Percentiles rank a stretch among this genome's conserved stretches.
Conservation (phyloP, 2,888 invertebrate species). For the Meteorus cinctellus region DNA sequence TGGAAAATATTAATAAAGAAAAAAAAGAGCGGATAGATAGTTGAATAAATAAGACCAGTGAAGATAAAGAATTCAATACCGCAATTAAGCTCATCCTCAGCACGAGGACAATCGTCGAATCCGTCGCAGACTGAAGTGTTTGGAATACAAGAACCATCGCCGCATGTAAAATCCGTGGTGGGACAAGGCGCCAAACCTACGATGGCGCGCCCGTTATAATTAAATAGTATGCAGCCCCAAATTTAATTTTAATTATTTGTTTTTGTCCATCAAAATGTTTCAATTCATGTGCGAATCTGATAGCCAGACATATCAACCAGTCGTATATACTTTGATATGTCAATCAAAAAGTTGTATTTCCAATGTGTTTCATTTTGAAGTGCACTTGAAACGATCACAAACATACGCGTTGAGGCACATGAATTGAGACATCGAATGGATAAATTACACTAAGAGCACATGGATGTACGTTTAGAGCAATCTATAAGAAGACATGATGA, state of each 20-base stretch:
- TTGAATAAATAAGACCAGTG: constrained; percentile 25
- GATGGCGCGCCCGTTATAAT: constrained; percentile 58
- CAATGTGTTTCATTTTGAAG: not conserved
- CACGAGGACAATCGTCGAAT: constrained; percentile 80
- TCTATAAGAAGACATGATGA: constrained; percentile 50
- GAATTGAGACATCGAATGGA: constrained; percentile 16
- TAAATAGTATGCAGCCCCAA: constrained; percentile 37
- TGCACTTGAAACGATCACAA: constrained; percentile 18
- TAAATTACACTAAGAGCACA: constrained; percentile 54
- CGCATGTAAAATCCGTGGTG: constrained; percentile 79
- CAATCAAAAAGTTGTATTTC: constrained; percentile 4
- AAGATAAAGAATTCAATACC: constrained; percentile 60
- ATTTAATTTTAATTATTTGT: constrained; percentile 36
- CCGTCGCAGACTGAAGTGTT: constrained; percentile 83
- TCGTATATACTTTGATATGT: not conserved
- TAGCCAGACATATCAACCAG: constrained; percentile 8
- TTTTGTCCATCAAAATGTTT: not conserved
- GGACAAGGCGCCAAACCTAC: constrained; percentile 72
- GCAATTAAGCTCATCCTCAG: constrained; percentile 71
- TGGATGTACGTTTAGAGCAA: constrained; percentile 67
- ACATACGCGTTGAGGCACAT: not conserved
- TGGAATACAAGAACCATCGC: constrained; percentile 84
- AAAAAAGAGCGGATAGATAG: not conserved
- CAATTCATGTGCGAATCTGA: constrained; percentile 4
- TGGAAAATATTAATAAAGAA: not conserved